Conservation (phyloP, 2,797 vertebrate genomes). For the Eulemur mongoz region DNA sequence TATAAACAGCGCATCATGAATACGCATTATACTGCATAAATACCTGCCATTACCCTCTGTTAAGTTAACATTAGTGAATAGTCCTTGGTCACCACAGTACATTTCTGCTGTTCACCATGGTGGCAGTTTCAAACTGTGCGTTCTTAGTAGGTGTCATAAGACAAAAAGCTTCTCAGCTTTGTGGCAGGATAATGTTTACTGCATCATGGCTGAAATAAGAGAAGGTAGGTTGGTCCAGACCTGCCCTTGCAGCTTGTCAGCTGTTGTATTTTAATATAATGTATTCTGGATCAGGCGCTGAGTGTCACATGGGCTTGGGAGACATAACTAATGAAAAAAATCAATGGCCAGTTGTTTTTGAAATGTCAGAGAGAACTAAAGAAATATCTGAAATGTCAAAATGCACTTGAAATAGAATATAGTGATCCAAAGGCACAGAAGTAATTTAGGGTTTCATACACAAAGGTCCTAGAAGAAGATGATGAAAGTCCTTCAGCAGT, state of each 20-base stretch:
- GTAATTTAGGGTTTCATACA: constrained; percentile 70
- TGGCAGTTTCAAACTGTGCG: background rate
- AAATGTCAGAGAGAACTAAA: constrained; percentile 75
- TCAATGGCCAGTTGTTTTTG: constrained; percentile 72
- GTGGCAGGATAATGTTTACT: background rate
- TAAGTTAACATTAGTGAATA: constrained; percentile 25
- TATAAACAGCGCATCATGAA: constrained; percentile 42
- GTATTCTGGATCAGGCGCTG: background rate
- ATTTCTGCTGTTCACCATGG: background rate
- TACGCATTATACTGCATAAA: background rate
- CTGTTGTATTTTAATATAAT: constrained; percentile 51
- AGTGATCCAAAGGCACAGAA: constrained; percentile 67
- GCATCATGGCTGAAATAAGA: background rate
- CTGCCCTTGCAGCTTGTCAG: constrained; percentile 55
- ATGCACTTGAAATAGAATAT: constrained; percentile 70
- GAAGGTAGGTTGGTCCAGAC: background rate
- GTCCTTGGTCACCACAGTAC: background rate
- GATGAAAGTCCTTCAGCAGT: constrained; percentile 4
- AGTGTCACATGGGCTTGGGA: constrained; percentile 35
- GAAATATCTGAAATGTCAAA: constrained; percentile 79
- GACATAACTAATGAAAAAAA: constrained; percentile 76
- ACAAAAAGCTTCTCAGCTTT: background rate
- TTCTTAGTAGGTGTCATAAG: background rate
- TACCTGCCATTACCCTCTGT: background rate
- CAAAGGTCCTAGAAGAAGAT: constrained; percentile 12